Percentiles rank a stretch among this genome's conserved stretches.
These are phyloP conservation scores for Spondyliosoma cantharus DNA, from an alignment of 2,797 vertebrate genomes.

Conservation along the genomic window DNA sequence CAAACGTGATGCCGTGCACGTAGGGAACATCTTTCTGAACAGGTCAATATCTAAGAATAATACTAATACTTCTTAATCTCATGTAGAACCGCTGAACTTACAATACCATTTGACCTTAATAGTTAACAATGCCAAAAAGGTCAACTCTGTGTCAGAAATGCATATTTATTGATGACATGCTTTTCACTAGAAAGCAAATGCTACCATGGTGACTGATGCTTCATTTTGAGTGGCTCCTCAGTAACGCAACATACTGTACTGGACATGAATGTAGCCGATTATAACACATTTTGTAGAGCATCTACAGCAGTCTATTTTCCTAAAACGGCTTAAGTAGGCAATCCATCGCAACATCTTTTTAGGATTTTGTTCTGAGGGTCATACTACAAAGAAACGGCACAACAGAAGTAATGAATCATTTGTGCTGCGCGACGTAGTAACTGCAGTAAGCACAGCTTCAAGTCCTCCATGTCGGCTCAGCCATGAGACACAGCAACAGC, in stretches of 20 bases:
- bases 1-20: conserved; percentile 25
- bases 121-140: conserved; percentile 38
- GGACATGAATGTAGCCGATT: conserved; percentile 80
- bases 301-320: conserved; percentile 63
- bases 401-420: conserved; percentile 54
- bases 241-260: conserved; percentile 71
- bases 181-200: conserved; percentile 54
- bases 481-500: conserved; percentile 59
- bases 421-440: conserved; percentile 64
- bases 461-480: conserved; percentile 47
- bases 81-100: conserved; percentile 19
- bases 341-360: conserved; percentile 45
- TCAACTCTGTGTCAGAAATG: conserved; percentile 45
- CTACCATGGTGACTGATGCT: conserved; percentile 35
- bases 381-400: conserved; percentile 48
- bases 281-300: conserved; percentile 54
- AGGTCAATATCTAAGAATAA: conserved; percentile 31
- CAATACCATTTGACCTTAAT: conserved; percentile 44
- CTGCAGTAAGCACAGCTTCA: conserved; percentile 62
- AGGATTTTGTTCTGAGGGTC: conserved; percentile 44
- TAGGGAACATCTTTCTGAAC: conserved; percentile 27
- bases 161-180: conserved; percentile 67
- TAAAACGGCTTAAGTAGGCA: conserved; percentile 58
- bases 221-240: conserved; percentile 74
- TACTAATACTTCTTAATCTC: conserved; percentile 20